Base-by-base conservation (phyloP, 1,140 invertebrate species). In the Bombus turneri region DNA sequence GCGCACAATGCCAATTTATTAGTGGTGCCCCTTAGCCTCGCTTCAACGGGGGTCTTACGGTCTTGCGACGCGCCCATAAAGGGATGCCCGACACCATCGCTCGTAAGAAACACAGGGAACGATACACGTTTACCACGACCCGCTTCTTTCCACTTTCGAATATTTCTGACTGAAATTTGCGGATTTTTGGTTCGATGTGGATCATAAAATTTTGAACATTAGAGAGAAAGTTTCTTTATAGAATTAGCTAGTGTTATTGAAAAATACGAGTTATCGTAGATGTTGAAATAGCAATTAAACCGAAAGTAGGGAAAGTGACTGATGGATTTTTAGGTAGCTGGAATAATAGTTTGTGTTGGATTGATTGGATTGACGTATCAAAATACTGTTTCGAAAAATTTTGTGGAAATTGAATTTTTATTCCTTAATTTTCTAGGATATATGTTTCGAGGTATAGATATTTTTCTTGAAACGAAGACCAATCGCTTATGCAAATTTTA, bases 1-100 rank as follows among this genome's bases (percentile, higher is more conserved):
- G 91, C 88, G 92, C 91, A 92, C 93, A 92, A 93, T 92, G 91
- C 91, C 93, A 94, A 94, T 94, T 94, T 94, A 94, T 94, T 94
- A 94, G 93, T 87, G 83, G 78, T 94, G 92, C 90, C 86, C 93
- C 93, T 93, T 93, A 92, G 92, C 90, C 92, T 92, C 92, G 92
- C 92, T 92, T 92, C 91, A 93, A 86, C 89, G 88, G 85, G 47
- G 39, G 74, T 71, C 86, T 57, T 66, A 41, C 71, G 82, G 83
- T 86, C 62, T 76, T 62, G 81, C 71, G 75, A 47, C 68, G 78
- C 84, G 18, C 25, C 89, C 88, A 89, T 94, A 94, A 93, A 93
- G 91, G 93, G 94, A 92, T 88, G 90, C 79, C 87, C 81, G 81
- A 59, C 86, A 91, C 73, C 69, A 84, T 86, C 87, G 86, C 87